These are phyloP conservation scores for Hyaena hyaena DNA, from an alignment of 2,113 vertebrate species.

Conservation along the genomic window DNA sequence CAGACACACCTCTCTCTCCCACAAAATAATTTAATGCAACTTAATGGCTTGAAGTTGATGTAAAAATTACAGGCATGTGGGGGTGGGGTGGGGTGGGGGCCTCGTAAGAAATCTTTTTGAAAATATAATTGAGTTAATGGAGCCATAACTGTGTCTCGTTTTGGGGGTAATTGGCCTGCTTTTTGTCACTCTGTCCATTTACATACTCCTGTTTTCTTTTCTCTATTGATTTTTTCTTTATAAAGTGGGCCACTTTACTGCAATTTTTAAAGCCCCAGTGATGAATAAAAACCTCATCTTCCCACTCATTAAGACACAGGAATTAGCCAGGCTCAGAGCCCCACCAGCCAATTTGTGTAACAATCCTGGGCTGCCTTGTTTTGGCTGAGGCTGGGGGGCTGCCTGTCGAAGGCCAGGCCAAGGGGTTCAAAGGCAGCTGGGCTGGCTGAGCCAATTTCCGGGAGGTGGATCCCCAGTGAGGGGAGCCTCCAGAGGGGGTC, in stretches of 20 bases:
- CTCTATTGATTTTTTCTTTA: conserved; percentile 83
- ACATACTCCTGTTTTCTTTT: conserved; percentile 82
- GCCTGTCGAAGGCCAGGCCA: background rate
- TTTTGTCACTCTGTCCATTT: conserved; percentile 84
- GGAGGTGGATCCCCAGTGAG: background rate
- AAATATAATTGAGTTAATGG: conserved; percentile 86
- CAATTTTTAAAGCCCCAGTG: conserved; percentile 83
- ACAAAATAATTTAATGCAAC: conserved; percentile 80
- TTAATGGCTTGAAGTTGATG: conserved; percentile 80
- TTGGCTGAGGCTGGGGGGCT: conserved; percentile 6
- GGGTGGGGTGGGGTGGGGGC: conserved; percentile 63
- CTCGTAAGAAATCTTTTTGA: conserved; percentile 80
- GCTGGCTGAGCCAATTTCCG: background rate
- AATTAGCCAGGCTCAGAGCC: conserved; percentile 74
- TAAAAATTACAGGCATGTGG: conserved; percentile 77
- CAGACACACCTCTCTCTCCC: conserved; percentile 55
- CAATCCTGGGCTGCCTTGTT: conserved; percentile 58
- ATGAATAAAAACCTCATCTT: conserved; percentile 84
- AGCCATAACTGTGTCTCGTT: conserved; percentile 78
- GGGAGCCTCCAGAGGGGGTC: background rate
- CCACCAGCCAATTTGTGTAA: conserved; percentile 72
- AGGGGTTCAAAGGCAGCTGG: background rate
- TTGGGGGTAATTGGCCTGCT: conserved; percentile 83
- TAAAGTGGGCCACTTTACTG: conserved; percentile 82
- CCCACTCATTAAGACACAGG: conserved; percentile 80